A percentile compares a stretch with the other conserved stretches of the same genome.
Conservation (phyloP, 2,888 invertebrate genomes). For the Drosophila siamana region DNA sequence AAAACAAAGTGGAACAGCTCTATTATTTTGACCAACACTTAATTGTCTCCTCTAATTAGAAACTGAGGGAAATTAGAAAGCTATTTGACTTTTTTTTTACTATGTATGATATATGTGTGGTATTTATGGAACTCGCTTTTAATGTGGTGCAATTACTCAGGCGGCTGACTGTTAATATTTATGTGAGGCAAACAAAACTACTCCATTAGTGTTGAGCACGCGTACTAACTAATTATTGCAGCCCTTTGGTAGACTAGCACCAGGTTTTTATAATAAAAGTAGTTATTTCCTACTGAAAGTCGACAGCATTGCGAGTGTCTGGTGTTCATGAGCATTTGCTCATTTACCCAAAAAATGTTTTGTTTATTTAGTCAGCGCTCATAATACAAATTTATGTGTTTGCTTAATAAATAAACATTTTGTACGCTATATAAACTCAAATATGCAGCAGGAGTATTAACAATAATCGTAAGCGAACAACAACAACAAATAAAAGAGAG, state of each 20-base stretch:
- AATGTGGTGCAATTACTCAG: constrained; percentile 50
- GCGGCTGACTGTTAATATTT: constrained; percentile 49
- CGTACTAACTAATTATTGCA: constrained; percentile 53
- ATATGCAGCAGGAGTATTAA: constrained; percentile 52
- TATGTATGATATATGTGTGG: not conserved
- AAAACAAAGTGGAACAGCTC: not conserved
- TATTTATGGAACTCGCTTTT: constrained; percentile 18
- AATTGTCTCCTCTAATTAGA: not conserved
- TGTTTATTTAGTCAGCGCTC: constrained; percentile 69
- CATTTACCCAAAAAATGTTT: constrained; percentile 56
- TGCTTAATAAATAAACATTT: constrained; percentile 71
- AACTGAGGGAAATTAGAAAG: constrained; percentile 5
- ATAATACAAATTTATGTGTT: constrained; percentile 68
- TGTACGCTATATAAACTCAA: constrained; percentile 64
- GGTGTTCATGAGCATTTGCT: constrained; percentile 15
- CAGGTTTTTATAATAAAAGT: constrained; percentile 4
- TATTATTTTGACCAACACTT: not conserved
- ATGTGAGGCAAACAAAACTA: constrained; percentile 41
- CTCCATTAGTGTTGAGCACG: constrained; percentile 58
- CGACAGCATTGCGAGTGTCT: not conserved
- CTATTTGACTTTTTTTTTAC: not conserved
- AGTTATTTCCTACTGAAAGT: not conserved
- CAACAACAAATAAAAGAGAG: constrained; percentile 18
- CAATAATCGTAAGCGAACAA: constrained; percentile 28
- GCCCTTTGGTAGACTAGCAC: constrained; percentile 2